Evolutionary conservation across 2,113 vertebrate genomes (phyloP), one percentile per base, ranked within the genome.

Genomic region (Pygoscelis adeliae): DNA sequence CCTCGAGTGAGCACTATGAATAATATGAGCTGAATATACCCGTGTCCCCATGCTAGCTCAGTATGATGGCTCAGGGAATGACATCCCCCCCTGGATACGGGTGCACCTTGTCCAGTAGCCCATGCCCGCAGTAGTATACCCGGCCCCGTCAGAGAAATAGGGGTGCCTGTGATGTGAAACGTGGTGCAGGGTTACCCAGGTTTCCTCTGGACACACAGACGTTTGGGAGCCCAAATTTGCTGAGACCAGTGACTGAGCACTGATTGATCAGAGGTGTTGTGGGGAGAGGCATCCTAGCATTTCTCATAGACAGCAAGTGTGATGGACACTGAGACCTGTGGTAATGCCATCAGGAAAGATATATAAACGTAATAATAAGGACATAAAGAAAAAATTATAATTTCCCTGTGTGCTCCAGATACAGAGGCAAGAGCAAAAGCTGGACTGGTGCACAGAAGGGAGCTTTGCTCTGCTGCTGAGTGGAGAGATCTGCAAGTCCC

Each of bases 111-210:
- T 71, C 30, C 40, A 27, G 59, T 38, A 82, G 40, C 16, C 40
- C 12, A 5, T 13, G 23, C 5, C 40, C n/a, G 11, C 16, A 4
- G 56, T 4, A 38, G 13, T 47, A 72, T 18, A 6, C 40, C 9
- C 1, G 1, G 25, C 29, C 25, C 13, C 0, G 0, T 16, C 30
- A 62, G 38, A 47, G 69, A 34, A 73, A 34, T 42, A 55, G 25
- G 36, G 32, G 8, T 67, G 34, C 15, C 23, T 46, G 53, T 0
- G 7, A 26, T 62, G 29, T 30, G 38, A 40, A 78, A 61, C 0
- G 0, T 1, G 2, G 25, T 32, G 20, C 38, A 47, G 46, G 46
- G 16, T 34, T 42, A 71, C 40, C 44, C 50, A 81, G 38, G 14
- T 42, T 82, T 76, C 47, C 63, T 50, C 72, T n/a, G 65, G 32